Percentiles rank a stretch among this genome's conserved stretches.
Evolutionary conservation across 1,140 invertebrate species (phyloP).

Genomic region (Drosophila asahinai): DNA sequence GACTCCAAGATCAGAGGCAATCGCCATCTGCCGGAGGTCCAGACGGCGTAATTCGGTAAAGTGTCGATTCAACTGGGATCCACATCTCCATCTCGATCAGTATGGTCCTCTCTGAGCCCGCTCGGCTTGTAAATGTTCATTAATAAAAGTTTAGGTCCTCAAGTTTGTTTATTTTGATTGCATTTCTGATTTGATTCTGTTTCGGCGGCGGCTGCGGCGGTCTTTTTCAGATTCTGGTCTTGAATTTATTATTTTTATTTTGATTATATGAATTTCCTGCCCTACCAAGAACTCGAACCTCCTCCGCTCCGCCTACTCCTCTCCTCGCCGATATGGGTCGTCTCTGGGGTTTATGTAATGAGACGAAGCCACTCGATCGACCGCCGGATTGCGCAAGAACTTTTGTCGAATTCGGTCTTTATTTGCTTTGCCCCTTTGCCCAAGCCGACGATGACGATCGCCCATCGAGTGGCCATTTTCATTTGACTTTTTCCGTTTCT

Average conservation of each 20-base stretch:
- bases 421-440: slow-evolving; percentile 17
- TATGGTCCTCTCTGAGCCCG: too few species aligned
- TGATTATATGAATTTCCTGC: slow-evolving; percentile 66
- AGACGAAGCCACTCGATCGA: slow-evolving; percentile 42
- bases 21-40: slow-evolving; percentile 10
- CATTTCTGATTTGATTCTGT: slow-evolving; percentile 5
- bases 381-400: slow-evolving; percentile 65
- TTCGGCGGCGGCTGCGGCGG: slow-evolving; percentile 8
- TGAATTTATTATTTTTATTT: slow-evolving; percentile 34
- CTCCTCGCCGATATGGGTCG: not conserved
- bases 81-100: not conserved
- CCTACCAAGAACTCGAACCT: slow-evolving; percentile 49
- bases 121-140: slow-evolving; percentile 29
- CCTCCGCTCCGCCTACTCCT: slow-evolving; percentile 3
- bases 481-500: slow-evolving; percentile 54
- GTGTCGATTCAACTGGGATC: slow-evolving; percentile 22
- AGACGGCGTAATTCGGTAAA: slow-evolving; percentile 73
- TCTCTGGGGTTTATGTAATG: slow-evolving; percentile 60
- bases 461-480: slow-evolving; percentile 71
- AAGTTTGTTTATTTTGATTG: slow-evolving; percentile 67
- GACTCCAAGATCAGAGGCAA: slow-evolving; percentile 22
- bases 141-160: slow-evolving; percentile 27
- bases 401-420: slow-evolving; percentile 56
- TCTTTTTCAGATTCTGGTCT: slow-evolving; percentile 26
- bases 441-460: slow-evolving; percentile 14